phyloP scores from a whole-genome alignment of 2,113 vertebrate genomes.

The Heterocephalus glaber region DNA sequence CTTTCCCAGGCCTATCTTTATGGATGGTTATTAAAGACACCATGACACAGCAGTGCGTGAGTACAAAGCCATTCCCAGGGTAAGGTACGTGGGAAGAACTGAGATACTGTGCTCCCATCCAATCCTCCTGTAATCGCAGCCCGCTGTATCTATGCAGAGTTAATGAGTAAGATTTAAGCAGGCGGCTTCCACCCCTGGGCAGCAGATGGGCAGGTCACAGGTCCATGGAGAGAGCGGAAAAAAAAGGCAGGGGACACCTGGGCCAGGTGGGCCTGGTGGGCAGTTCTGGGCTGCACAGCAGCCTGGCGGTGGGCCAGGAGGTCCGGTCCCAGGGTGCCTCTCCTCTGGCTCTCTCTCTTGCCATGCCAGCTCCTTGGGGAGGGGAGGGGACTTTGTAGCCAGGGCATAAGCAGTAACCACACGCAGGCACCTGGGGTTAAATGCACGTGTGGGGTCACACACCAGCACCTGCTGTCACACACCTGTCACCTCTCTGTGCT shows the following conservation, averaged over 20 bases:
- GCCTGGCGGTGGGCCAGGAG: no score
- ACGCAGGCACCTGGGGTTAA: not conserved
- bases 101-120: conserved; percentile 90
- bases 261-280: not conserved
- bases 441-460: not conserved
- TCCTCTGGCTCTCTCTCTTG: not conserved
- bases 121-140: conserved; percentile 84
- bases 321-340: not conserved
- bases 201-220: conserved; percentile 33
- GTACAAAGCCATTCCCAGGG: conserved; percentile 90
- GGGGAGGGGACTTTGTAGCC: not conserved
- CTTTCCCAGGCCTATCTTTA: conserved; percentile 92
- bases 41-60: conserved; percentile 89
- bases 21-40: conserved; percentile 91
- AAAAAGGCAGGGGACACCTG: not conserved
- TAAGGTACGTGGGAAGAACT: conserved; percentile 94
- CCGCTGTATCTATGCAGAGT: conserved; percentile 83
- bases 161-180: conserved; percentile 84
- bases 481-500: conserved; percentile 67
- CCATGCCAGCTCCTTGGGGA: not conserved
- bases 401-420: not conserved
- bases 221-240: conserved; percentile 7
- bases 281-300: not conserved
- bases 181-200: conserved; percentile 39
- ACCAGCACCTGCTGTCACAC: conserved; percentile 56